Conservation (phyloP, 2,113 vertebrate species). For the Fulmarus glacialis region DNA sequence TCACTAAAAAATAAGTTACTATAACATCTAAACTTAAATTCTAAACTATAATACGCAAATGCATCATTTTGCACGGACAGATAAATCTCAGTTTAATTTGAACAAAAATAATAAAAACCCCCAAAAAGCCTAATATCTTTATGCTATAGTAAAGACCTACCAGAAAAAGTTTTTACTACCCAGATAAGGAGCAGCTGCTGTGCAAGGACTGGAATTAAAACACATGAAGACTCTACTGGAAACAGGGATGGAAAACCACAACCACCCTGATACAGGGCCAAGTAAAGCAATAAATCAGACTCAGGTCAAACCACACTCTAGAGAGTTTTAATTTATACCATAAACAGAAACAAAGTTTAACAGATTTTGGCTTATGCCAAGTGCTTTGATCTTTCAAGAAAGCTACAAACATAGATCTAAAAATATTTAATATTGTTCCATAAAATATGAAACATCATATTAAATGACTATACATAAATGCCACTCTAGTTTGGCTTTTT, state of each 20-base stretch:
- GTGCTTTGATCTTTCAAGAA: slow-evolving; percentile 21
- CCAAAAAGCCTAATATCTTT: not conserved
- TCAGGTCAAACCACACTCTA: slow-evolving; percentile 33
- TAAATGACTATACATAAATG: not conserved
- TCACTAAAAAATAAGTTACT: not conserved
- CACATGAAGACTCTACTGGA: slow-evolving; percentile 7
- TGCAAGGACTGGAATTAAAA: slow-evolving; percentile 42
- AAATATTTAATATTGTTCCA: not conserved
- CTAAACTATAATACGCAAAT: not conserved
- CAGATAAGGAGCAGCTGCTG: not conserved
- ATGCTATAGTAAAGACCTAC: not conserved
- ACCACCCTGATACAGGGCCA: slow-evolving; percentile 28
- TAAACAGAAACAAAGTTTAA: slow-evolving; percentile 35
- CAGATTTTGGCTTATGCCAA: not conserved
- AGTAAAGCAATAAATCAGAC: slow-evolving; percentile 58
- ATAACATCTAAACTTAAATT: not conserved
- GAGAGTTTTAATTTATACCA: slow-evolving; percentile 56
- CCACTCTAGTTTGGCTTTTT: not conserved
- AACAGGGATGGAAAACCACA: slow-evolving; percentile 52
- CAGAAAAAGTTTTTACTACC: not conserved
- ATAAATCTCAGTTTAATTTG: not conserved
- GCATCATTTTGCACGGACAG: not conserved
- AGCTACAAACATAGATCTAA: not conserved
- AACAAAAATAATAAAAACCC: not conserved
- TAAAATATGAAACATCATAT: not conserved